phyloP scores from a whole-genome alignment of 2,113 vertebrate species.

The Rhabdornis inornatus region DNA sequence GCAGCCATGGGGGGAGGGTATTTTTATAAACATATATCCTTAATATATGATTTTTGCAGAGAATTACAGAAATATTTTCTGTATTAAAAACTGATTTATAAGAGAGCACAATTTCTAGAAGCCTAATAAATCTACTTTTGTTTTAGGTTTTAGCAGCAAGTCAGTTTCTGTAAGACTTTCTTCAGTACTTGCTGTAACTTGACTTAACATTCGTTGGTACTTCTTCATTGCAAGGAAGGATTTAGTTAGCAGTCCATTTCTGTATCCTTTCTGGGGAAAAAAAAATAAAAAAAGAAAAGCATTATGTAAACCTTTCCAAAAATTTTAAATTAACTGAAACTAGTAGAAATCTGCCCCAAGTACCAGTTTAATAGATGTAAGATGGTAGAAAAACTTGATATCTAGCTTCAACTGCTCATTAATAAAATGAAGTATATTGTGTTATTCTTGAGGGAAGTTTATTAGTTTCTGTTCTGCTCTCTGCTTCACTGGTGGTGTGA shows the following conservation, averaged over 20 bases:
- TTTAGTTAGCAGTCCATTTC: not conserved
- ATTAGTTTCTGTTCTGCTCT: not conserved
- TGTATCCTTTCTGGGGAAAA: not conserved
- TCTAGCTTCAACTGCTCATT: not conserved
- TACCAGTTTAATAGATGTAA: not conserved
- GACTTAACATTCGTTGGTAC: not conserved
- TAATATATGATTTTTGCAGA: not conserved
- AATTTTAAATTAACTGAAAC: not conserved
- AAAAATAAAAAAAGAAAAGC: not conserved
- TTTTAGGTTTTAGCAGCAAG: not conserved
- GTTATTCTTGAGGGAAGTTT: not conserved
- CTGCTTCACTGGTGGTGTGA: not conserved
- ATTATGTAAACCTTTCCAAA: not conserved
- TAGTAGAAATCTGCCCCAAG: not conserved
- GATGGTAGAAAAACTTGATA: not conserved
- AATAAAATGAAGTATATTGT: not conserved
- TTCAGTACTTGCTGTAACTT: not conserved
- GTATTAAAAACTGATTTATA: not conserved
- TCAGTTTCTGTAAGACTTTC: not conserved
- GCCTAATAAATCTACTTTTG: not conserved
- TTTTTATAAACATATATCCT: not conserved
- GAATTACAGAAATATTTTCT: not conserved
- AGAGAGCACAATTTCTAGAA: not conserved
- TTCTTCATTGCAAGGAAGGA: not conserved
- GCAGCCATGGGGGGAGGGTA: not conserved